phyloP scores from a whole-genome alignment of 2,888 invertebrate species.

The Oscheius onirici region DNA sequence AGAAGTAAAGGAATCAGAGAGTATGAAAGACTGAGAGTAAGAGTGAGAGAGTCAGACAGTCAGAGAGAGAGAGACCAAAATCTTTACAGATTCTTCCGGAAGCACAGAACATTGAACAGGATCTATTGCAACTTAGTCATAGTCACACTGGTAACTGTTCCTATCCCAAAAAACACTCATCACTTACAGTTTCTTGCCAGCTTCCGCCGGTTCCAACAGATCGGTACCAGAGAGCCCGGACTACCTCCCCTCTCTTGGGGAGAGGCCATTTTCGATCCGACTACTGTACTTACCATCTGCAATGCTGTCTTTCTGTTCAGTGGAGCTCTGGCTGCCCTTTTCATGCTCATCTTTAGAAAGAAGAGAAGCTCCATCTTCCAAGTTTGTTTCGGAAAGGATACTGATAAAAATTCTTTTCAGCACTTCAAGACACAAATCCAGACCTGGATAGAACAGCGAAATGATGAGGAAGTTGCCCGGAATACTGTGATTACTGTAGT shows the following conservation, averaged over 20 bases:
- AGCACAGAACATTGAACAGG: constrained; percentile 35
- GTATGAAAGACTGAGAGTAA: too few species aligned
- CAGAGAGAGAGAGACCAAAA: neutral
- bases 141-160: constrained; percentile 31
- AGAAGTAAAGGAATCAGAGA: too few species aligned
- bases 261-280: constrained; percentile 42
- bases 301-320: constrained; percentile 46
- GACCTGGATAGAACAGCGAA: neutral
- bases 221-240: constrained; percentile 29
- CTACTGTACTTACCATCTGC: constrained; percentile 49
- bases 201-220: constrained; percentile 46
- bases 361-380: neutral
- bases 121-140: constrained; percentile 41
- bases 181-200: constrained; percentile 38
- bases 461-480: neutral
- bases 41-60: too few species aligned
- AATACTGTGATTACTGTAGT: neutral
- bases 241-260: neutral
- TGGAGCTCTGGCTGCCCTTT: constrained; percentile 42
- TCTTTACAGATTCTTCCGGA: constrained; percentile 27
- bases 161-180: neutral
- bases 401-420: neutral
- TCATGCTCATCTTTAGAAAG: neutral
- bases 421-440: neutral
- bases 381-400: neutral